These are phyloP conservation scores for Scartelaos histophorus DNA, from an alignment of 2,113 vertebrate genomes.

Conservation along the genomic window DNA sequence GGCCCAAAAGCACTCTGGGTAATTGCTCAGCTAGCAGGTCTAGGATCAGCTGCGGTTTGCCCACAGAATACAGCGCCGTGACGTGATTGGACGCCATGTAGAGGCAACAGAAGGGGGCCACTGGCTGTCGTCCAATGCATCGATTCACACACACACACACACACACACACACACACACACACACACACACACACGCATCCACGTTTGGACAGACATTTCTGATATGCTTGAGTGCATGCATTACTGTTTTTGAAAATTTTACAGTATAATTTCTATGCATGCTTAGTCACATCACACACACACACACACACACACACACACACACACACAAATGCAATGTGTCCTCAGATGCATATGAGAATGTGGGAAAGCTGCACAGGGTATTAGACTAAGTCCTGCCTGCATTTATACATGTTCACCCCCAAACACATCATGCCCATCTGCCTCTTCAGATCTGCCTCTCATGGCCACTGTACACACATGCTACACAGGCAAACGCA, in stretches of 20 bases:
- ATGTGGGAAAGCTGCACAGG: slow-evolving; percentile 70
- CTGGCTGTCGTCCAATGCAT: slow-evolving; percentile 70
- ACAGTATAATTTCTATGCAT: slow-evolving; percentile 50
- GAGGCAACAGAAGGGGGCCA: slow-evolving; percentile 75
- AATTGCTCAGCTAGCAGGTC: slow-evolving; percentile 76
- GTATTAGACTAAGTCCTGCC: slow-evolving; percentile 56
- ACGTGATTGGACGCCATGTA: slow-evolving; percentile 63
- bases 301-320: too few species aligned
- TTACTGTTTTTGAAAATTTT: slow-evolving; percentile 50
- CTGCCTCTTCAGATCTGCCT: slow-evolving; percentile 60
- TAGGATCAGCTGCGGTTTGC: slow-evolving; percentile 76
- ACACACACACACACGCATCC: slow-evolving; percentile 37
- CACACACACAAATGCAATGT: slow-evolving; percentile 50
- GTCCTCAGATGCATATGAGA: slow-evolving; percentile 64
- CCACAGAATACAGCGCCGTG: slow-evolving; percentile 55
- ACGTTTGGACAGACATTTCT: slow-evolving; percentile 41
- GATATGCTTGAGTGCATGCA: slow-evolving; percentile 52
- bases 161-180: slow-evolving; percentile 29
- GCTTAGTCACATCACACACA: slow-evolving; percentile 19
- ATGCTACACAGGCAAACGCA: slow-evolving; percentile 12
- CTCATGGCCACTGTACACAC: slow-evolving; percentile 61
- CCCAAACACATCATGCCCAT: slow-evolving; percentile 46
- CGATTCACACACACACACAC: slow-evolving; percentile 49
- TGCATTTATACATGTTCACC: slow-evolving; percentile 39
- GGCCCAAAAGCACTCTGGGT: slow-evolving; percentile 74